phyloP scores from a whole-genome alignment of 2,888 invertebrate species.

The Danaus chrysippus region DNA sequence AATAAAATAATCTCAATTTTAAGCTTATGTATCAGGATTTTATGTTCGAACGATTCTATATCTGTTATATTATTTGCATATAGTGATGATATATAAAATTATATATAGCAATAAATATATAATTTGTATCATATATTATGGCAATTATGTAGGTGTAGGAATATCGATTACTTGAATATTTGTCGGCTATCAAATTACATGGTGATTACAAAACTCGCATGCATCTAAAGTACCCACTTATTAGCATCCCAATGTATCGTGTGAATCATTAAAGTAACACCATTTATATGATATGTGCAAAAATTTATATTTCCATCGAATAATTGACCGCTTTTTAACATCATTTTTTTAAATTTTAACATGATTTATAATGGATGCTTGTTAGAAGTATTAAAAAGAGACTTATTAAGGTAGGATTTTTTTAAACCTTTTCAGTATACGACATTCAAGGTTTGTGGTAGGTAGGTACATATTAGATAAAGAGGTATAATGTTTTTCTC shows the following conservation, averaged over 20 bases:
- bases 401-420: no score
- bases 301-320: slow-evolving; percentile 21
- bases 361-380: no score
- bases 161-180: slow-evolving; percentile 4
- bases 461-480: no score
- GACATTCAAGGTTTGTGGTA: no score
- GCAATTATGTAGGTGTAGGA: slow-evolving; percentile 33
- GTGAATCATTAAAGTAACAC: slow-evolving; percentile 35
- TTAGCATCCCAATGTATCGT: slow-evolving; percentile 44
- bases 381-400: no score
- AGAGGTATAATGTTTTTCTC: no score
- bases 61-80: no score
- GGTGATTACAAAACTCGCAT: slow-evolving; percentile 27
- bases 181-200: slow-evolving; percentile 26
- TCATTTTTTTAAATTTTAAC: no score
- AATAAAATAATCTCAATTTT: no score
- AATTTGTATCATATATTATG: slow-evolving; percentile 35
- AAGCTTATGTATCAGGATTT: no score
- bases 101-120: slow-evolving; percentile 33
- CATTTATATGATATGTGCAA: slow-evolving; percentile 27
- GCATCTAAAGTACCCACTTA: slow-evolving; percentile 39
- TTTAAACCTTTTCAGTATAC: no score
- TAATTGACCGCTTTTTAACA: background rate
- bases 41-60: no score
- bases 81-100: background rate